Evolutionary conservation across 2,888 invertebrate genomes (phyloP), one percentile per base, ranked within the genome.

Genomic region (Chaetogeoica ovagalla): DNA sequence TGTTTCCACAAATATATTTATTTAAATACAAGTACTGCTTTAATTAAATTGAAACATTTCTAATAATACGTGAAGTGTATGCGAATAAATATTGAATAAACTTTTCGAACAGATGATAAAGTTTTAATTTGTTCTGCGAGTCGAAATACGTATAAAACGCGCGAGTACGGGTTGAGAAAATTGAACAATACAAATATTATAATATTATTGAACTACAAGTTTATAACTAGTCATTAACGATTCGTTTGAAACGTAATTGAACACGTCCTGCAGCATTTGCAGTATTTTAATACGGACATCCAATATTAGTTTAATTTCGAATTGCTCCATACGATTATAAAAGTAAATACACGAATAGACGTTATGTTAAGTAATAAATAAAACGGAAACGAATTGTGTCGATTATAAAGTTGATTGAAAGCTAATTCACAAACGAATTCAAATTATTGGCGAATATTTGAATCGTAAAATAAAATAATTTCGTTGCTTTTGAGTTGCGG

Each of bases 121-220:
- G 65, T 65, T 65, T 48, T 39, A 65, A 65, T 65, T 65, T 9
- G 39, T 65, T 65, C n/a, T 39, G 43, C 39, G n/a, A 7, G 8
- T 43, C 39, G n/a, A 65, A 43, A 30, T 30, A n/a, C 30, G 13
- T n/a, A 43, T n/a, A 43, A 65, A 4, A 9, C 37, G 19, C 15
- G 48, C 48, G 48, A 1, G 13, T 4, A 65, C 39, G n/a, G n/a
- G 15, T 19, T 30, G 30, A n/a, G 39, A n/a, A 68, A 52, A 52
- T 68, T 23, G n/a, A n/a, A 8, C 19, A 52, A 52, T 52, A 68
- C 23, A 63, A 37, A 30, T 63, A 63, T 23, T 63, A 13, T 6
- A 4, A 30, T n/a, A n/a, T 13, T 2, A 62, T 62, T 17, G 17
- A 63, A 30, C 30, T 17, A 30, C 62, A 63, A 63, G 62, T 63